Conservation (phyloP, 2,113 vertebrate genomes). For the Entomyzon cyanotis region DNA sequence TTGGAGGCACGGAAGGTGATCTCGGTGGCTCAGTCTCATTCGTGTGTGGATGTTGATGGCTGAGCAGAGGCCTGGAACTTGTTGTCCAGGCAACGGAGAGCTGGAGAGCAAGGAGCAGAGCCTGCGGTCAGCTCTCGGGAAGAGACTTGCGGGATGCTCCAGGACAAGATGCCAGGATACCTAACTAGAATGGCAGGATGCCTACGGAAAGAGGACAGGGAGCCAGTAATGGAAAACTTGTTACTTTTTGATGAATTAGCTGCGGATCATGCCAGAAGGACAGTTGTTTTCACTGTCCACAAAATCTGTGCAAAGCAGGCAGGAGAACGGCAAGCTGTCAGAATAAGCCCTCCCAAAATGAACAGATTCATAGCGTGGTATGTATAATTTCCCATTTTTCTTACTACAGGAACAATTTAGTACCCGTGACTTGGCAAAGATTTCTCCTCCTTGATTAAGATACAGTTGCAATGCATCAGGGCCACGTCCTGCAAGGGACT, state of each 20-base stretch:
- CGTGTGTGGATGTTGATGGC: not conserved
- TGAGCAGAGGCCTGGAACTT: not conserved
- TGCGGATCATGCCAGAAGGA: not conserved
- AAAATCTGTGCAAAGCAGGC: not conserved
- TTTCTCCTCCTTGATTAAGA: not conserved
- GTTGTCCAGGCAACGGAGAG: not conserved
- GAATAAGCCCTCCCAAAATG: not conserved
- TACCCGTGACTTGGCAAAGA: not conserved
- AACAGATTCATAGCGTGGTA: not conserved
- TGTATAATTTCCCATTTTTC: not conserved
- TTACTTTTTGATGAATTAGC: constrained; percentile 2
- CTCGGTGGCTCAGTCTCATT: not conserved
- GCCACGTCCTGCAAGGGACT: not conserved
- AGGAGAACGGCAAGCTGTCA: not conserved
- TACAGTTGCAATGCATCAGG: not conserved
- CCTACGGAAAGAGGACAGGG: not conserved
- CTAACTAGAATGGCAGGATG: constrained; percentile 2
- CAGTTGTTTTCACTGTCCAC: not conserved
- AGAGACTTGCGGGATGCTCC: not conserved
- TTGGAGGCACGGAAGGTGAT: not conserved
- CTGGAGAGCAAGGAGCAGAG: not conserved
- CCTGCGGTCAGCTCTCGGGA: not conserved
- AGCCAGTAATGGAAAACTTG: not conserved
- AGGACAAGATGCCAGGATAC: not conserved
- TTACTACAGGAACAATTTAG: not conserved